These are phyloP conservation scores for Acrobasis consociella DNA, from an alignment of 2,888 invertebrate species.

Conservation along the genomic window DNA sequence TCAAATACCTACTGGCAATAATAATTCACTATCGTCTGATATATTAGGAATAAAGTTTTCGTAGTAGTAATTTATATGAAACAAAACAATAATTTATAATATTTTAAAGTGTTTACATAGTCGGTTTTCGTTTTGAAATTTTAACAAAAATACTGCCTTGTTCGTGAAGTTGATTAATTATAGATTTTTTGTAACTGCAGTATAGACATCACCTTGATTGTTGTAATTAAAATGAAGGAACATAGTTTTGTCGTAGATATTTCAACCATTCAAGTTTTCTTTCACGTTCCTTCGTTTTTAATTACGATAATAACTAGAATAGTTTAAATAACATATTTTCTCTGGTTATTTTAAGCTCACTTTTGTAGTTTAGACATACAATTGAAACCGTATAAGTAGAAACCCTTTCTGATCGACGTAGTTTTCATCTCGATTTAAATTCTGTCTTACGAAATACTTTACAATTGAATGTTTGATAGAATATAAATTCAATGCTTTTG, in stretches of 20 bases:
- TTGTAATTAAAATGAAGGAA: slow-evolving; percentile 44
- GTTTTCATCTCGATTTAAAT: slow-evolving; percentile 29
- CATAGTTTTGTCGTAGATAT: slow-evolving; percentile 8
- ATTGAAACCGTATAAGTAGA: slow-evolving; percentile 31
- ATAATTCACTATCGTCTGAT: slow-evolving; percentile 39
- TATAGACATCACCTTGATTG: slow-evolving; percentile 37
- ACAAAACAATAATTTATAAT: slow-evolving; percentile 35
- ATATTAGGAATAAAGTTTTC: slow-evolving; percentile 35
- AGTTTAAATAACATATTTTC: slow-evolving; percentile 32
- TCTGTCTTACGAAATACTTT: slow-evolving; percentile 17
- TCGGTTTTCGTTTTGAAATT: slow-evolving; percentile 39
- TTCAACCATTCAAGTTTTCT: not conserved
- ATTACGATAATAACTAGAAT: slow-evolving; percentile 30
- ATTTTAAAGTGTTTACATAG: slow-evolving; percentile 33
- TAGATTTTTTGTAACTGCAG: slow-evolving; percentile 32
- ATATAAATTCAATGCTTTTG: slow-evolving; percentile 10
- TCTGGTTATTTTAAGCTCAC: slow-evolving; percentile 45
- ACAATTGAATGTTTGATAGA: slow-evolving; percentile 12
- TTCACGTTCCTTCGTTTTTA: slow-evolving; percentile 26
- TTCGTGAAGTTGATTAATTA: slow-evolving; percentile 48
- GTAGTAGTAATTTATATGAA: slow-evolving; percentile 37
- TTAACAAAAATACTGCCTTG: slow-evolving; percentile 55
- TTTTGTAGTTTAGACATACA: slow-evolving; percentile 46
- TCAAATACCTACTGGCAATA: slow-evolving; percentile 36
- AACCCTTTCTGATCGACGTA: slow-evolving; percentile 29